Conservation (phyloP, 2,797 vertebrate species). For the Australoheros facetus region DNA sequence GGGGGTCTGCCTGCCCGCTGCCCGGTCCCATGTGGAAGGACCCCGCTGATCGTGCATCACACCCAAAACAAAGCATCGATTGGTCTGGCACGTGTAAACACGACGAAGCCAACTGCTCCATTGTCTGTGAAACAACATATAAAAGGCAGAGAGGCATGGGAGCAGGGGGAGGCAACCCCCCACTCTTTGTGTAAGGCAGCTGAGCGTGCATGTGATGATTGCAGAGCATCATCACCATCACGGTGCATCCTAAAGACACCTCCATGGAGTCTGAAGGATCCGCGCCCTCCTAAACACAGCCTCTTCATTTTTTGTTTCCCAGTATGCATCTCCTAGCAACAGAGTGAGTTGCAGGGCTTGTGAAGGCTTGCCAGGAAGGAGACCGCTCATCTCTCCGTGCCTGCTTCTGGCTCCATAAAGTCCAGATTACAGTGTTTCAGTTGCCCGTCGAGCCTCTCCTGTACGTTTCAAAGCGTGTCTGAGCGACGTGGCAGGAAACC, state of each 20-base stretch:
- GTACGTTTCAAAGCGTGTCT: not conserved
- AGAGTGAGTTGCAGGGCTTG: slow-evolving; percentile 64
- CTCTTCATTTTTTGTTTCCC: slow-evolving; percentile 32
- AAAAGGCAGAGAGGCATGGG: not conserved
- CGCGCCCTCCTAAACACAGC: slow-evolving; percentile 18
- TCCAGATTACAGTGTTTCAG: not conserved
- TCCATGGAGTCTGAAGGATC: not conserved
- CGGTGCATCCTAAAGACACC: not conserved
- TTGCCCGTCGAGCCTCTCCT: not conserved
- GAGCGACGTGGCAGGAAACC: slow-evolving; percentile 56
- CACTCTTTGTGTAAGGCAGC: slow-evolving; percentile 44
- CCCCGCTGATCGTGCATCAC: slow-evolving; percentile 22
- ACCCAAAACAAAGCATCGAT: slow-evolving; percentile 61
- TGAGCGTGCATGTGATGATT: slow-evolving; percentile 18
- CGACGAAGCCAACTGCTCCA: slow-evolving; percentile 39
- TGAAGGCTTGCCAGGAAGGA: slow-evolving; percentile 36
- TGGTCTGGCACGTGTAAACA: slow-evolving; percentile 55
- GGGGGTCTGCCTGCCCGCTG: slow-evolving; percentile 1
- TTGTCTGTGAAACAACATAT: slow-evolving; percentile 31
- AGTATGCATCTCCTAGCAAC: slow-evolving; percentile 78
- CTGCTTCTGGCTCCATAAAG: not conserved
- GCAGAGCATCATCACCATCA: not conserved
- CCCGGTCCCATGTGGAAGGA: slow-evolving; percentile 25
- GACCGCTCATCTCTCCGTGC: slow-evolving; percentile 1
- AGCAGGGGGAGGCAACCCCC: slow-evolving; percentile 11